Percentiles rank a stretch among this genome's conserved stretches.
These are phyloP conservation scores for Microhierax caerulescens DNA, from an alignment of 2,797 vertebrate species.

Conservation along the genomic window DNA sequence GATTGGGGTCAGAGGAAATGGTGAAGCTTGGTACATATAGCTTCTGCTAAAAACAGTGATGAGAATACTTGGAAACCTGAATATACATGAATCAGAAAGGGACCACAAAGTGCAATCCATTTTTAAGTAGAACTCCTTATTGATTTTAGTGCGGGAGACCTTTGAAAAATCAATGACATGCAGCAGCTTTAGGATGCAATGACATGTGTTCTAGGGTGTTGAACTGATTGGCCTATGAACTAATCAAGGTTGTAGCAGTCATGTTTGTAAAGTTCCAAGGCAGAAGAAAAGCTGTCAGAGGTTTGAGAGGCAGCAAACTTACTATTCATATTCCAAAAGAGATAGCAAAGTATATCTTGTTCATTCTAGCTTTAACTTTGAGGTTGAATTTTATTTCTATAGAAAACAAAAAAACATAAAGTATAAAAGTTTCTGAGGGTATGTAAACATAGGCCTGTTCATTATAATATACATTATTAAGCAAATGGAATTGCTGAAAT, in stretches of 20 bases:
- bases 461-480: not conserved
- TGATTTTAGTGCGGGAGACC: slow-evolving; percentile 43
- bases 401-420: not conserved
- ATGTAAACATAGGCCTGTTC: not conserved
- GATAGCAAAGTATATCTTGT: not conserved
- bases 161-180: slow-evolving; percentile 18
- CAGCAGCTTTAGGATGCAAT: not conserved
- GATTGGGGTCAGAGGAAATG: not conserved
- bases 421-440: not conserved
- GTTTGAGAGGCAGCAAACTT: not conserved
- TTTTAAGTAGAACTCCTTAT: slow-evolving; percentile 32
- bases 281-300: not conserved
- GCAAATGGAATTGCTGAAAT: not conserved
- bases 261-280: not conserved
- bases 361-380: not conserved
- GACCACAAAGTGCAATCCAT: slow-evolving; percentile 7
- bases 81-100: not conserved
- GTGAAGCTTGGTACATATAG: not conserved
- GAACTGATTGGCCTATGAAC: not conserved
- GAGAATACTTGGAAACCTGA: not conserved
- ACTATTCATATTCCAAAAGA: not conserved
- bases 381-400: not conserved
- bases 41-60: not conserved
- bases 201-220: not conserved
- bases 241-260: not conserved